Base-by-base conservation (phyloP, 1,140 invertebrate genomes). In the Nephila pilipes region DNA sequence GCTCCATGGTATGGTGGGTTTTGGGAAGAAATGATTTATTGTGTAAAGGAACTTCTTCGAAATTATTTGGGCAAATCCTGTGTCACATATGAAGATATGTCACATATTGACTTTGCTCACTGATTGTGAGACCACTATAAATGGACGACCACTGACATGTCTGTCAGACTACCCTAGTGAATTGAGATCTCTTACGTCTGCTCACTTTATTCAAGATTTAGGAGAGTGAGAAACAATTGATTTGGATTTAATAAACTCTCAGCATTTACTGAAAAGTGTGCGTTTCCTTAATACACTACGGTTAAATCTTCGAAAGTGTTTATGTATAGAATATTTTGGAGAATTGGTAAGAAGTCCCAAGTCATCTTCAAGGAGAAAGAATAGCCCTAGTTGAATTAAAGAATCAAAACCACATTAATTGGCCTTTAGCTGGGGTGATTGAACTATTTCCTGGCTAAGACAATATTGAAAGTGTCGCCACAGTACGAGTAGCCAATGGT, bases 401-500 rank as follows among this genome's bases (percentile, higher is more conserved):
- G 2, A 80, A 55, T n/a, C 29, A 6, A 29, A 90, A 90, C 3
- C 25, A 10, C 80, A 32, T 80, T 3, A 79, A 79, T 16, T 90
- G 69, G 69, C 65, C 65, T 55, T 20, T 90, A 3, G 65, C 22
- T 29, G 1, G 16, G 22, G 63, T 90, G 16, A 57, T 55, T 6
- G 46, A 79, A 58, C 1, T 80, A 2, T 55, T 57, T 54, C 29
- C 58, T 57, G 54, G 87, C 54, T 55, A 38, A 58, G 87, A 90
- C 38, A 29, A 94, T 25, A 63, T 89, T 22, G 93, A 94, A 10
- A 57, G 95, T 58, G 94, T 94, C 6, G 94, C 94, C 3, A 93
- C 58, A 16, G n/a, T 95, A 57, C 90, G 93, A 85, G 94, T 94
- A 54, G 79, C 69, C 79, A 93, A 91, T 90, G 93, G 93, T 54